Evolutionary conservation across 2,797 vertebrate genomes (phyloP).

Genomic region (Denticeps clupeoides): DNA sequence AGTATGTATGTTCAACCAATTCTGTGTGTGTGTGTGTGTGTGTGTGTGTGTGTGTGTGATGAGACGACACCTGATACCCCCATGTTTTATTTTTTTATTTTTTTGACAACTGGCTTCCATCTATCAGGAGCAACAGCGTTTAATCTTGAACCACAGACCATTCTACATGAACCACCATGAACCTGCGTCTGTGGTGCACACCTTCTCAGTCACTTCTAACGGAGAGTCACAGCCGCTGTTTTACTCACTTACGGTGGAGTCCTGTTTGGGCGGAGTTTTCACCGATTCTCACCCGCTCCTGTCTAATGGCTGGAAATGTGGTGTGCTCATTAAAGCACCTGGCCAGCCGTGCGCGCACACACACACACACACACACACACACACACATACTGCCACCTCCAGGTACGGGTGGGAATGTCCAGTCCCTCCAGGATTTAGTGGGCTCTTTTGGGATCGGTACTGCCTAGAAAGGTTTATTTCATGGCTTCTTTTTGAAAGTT

Average conservation of each 20-base stretch:
- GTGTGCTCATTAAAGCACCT: constrained; percentile 62
- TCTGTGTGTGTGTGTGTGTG: too few relatives aligned
- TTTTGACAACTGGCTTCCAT: constrained; percentile 54
- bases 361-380: not conserved
- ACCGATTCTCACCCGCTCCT: constrained; percentile 51
- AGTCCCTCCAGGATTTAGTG: too few relatives aligned
- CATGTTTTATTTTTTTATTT: constrained; percentile 25
- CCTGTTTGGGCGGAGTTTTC: constrained; percentile 36
- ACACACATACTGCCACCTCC: constrained; percentile 22
- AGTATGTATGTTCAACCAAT: too few relatives aligned
- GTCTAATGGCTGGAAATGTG: constrained; percentile 54
- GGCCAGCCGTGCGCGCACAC: constrained; percentile 43
- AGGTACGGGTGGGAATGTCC: too few relatives aligned
- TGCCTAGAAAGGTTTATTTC: too few relatives aligned
- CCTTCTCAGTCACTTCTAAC: constrained; percentile 35
- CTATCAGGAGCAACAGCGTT: constrained; percentile 55
- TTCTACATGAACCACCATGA: constrained; percentile 38
- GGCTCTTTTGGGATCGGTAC: too few relatives aligned
- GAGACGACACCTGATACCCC: constrained; percentile 60
- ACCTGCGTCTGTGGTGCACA: constrained; percentile 11
- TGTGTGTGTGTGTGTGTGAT: constrained; percentile 32
- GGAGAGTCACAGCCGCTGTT: constrained; percentile 39
- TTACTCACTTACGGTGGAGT: constrained; percentile 26
- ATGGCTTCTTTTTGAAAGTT: too few relatives aligned
- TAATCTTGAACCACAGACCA: constrained; percentile 42